Base-by-base conservation (phyloP, 2,888 invertebrate genomes). In the Drosophila acutilabella region DNA sequence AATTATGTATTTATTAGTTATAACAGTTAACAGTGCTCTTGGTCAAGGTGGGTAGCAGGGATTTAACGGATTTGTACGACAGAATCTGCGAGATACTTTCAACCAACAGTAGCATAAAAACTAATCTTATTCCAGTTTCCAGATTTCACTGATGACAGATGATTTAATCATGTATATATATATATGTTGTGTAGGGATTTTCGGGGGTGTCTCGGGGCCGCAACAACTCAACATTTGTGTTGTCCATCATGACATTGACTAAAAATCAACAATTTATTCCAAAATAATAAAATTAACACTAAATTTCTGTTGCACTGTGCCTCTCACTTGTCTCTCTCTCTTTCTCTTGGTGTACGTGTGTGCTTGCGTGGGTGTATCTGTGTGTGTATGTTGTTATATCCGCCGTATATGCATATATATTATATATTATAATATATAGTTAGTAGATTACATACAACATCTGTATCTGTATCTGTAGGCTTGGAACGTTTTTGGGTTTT, bases 221-320 rank as follows among this genome's bases (percentile, higher is more conserved):
- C 42, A 54, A 30, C 30, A 14, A 42, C 23, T 33, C 26, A 23
- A 42, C 30, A 18, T 5, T 42, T 33, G 26, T 30, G 30, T 30
- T 54, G 54, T 42, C 30, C 42, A 42, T 42, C 54, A 53, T 33
- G 8, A 33, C 18, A 42, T 76, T 67, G 64, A 71, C 79, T 77
- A 73, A 74, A 83, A 77, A 80, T 73, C 54, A 80, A 61, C 56
- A 26, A 69, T 78, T 74, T 83, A 78, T 74, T 81, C 78, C 77
- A 85, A 88, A 81, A 65, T 71, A 81, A 88, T 79, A 75, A 85
- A 89, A 79, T 74, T 78, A 88, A 76, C 75, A 71, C 77, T 70
- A 81, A 72, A 74, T 78, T 88, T 84, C 69, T 74, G 70, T 70
- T 67, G 74, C 75, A 74, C 72, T 71, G 68, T 57, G 75, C 74